Base-by-base conservation (phyloP, 2,888 invertebrate genomes). In the Petrophora chlorosata region DNA sequence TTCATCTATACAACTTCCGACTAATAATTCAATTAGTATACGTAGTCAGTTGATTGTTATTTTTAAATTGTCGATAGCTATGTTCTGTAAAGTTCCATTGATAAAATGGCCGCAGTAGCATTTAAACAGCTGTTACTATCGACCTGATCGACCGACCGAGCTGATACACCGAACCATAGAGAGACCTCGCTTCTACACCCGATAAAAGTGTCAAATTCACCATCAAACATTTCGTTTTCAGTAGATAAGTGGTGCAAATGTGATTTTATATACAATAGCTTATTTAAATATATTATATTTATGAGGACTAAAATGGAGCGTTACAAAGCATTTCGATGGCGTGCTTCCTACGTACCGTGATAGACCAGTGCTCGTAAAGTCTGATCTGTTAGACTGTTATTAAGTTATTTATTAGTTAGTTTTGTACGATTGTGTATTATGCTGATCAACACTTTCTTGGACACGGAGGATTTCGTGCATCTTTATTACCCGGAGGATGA, bases 391-490 rank as follows among this genome's bases (percentile, higher is more conserved):
- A 78, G 77, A 83, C 79, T 84, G 85, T 70, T n/a, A 67, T 70
- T 76, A 76, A 76, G 73, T 81, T 80, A 83, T 80, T 83, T 76
- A 76, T 80, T 85, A 76, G 75, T 73, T 79, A 78, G 80, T 67
- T 77, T 78, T 74, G 70, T 79, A 76, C 66, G 61, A n/a, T 59
- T 74, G 74, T 80, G 79, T 81, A 85, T 75, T 83, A 90, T 90
- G 90, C 82, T 90, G 88, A 90, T 90, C 81, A 90, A 90, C 75
- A 90, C 90, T 46, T 88, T 74, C 69, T 79, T 90, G 81, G 90
- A 90, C 85, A 90, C 90, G 84, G 90, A 90, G 75, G 90, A 90
- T 79, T 90, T 90, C 85, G 90, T 90, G 82, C 90, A 90, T 55
- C 74, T 90, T 41, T 89, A 90, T 73, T 90, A 90, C 56, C 80